Evolutionary conservation across 2,888 invertebrate species (phyloP), one percentile per base, ranked within the genome.

Genomic region (Sarcophaga rosellei): DNA sequence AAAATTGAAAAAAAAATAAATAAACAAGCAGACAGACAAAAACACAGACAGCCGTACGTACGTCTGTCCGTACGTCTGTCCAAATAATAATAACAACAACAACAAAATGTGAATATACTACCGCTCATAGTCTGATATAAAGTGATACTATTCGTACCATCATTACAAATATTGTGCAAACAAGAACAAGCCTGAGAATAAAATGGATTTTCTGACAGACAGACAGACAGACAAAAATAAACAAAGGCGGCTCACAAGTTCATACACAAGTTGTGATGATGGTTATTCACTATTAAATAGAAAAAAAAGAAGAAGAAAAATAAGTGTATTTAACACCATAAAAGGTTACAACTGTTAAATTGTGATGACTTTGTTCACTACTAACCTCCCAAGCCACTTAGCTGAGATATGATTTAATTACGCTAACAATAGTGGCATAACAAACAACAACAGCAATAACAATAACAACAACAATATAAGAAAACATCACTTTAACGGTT

Each of bases 381-480:
- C 76, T 65, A 77, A 57, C 57, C 70, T 44, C 57, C 61, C 44
- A 66, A 84, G 79, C 65, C 65, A 82, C 35, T 82, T 63, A 86
- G 59, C 59, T 82, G 66, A 57, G 53, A 66, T 75, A 79, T 68
- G 70, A 85, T 78, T 85, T 79, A 79, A 85, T 82, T 79, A 82
- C 15, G 70, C 21, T n/a, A 77, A 77, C 77, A 76, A 65, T 69
- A 57, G 17, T 21, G 53, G 57, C 53, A 76, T 20, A 80, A 73
- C 59, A 80, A 35, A 63, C 62, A 69, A 75, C 17, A 53, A 62
- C 69, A 44, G 44, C 17, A 53, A 35, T 12, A 45, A 2, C 44
- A 47, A 69, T 21, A 75, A 81, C 44, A 47, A 69, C 15, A 75
- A 81, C 53, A 74, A 81, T 57, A 81, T 69, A 45, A 10, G 59